Base-by-base conservation (phyloP, 2,113 vertebrate species). In the Cololabis saira region DNA sequence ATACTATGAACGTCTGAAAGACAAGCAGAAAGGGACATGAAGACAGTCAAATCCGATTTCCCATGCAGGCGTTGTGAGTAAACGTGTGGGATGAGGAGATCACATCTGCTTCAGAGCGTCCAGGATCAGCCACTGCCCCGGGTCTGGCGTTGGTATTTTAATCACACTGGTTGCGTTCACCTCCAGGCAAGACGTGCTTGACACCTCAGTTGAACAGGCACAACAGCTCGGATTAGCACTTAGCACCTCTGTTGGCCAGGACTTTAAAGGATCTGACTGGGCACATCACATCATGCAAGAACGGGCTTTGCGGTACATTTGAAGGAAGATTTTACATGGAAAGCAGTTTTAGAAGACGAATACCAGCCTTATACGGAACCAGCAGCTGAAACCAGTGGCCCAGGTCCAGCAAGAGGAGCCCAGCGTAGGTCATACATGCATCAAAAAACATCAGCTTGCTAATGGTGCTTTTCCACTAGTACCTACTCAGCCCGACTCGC, bases 1-100 rank as follows among this genome's bases (percentile, higher is more conserved):
- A 95, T 94, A 99, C 97, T 98, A 99, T 98, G 93, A 99, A 99
- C 41, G 96, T 99, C 97, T 99, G 94, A 93, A 93, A 95, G 83
- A 89, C 44, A 84, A 37, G 77, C 2, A 86, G 30, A 68, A 19
- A 11, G 33, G 33, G 33, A 37, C 10, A 9, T 37, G 17, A 47
- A 18, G 16, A 18, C 45, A 47, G 10, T 18, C 45, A 11, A 47
- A 18, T 3, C 6, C 1, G 33, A 47, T 17, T 47, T 47, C 45
- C 2, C 45, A 45, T 11, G 17, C 16, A 17, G 10, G 7, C 8
- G 6, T 37, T 37, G 10, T 1, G 33, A 37, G 33, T 7, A 37
- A 3, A 27, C 24, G 24, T 37, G 33, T 37, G 33, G 33, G 1
- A 11, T 37, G 33, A 7, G 33, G 10, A 1, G 6, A 37, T 30